Evolutionary conservation across 2,888 invertebrate genomes (phyloP).

Genomic region (Neocrepidodera transversa): DNA sequence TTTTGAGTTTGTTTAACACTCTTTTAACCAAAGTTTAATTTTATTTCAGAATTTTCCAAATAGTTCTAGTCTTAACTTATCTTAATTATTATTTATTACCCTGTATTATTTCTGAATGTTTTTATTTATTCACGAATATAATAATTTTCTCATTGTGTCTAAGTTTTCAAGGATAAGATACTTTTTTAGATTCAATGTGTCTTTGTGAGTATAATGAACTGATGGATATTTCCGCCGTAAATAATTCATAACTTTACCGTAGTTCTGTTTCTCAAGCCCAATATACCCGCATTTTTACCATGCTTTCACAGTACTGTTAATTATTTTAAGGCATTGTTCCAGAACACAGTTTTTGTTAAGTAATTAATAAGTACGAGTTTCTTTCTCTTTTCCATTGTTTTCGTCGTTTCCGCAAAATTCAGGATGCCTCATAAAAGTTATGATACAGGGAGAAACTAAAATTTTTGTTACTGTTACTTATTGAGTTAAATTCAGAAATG

Average conservation of each 20-base stretch:
- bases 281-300: slow-evolving; percentile 26
- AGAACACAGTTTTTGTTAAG: slow-evolving; percentile 41
- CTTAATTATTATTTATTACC: too few relatives aligned
- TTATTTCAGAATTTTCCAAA: too few relatives aligned
- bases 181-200: background rate
- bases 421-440: background rate
- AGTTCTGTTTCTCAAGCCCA: slow-evolving; percentile 8
- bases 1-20: too few relatives aligned
- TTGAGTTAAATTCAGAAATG: too few relatives aligned
- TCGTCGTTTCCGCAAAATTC: slow-evolving; percentile 28
- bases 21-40: too few relatives aligned
- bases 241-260: slow-evolving; percentile 25
- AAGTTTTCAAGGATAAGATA: background rate
- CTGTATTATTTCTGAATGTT: too few relatives aligned
- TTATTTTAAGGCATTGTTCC: slow-evolving; percentile 42
- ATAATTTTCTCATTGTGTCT: background rate
- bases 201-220: slow-evolving; percentile 15
- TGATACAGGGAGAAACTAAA: background rate
- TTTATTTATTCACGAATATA: too few relatives aligned
- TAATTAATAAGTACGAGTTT: slow-evolving; percentile 33
- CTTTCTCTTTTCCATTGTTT: slow-evolving; percentile 36
- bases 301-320: slow-evolving; percentile 41
- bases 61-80: too few relatives aligned
- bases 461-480: too few relatives aligned
- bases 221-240: slow-evolving; percentile 19